Evolutionary conservation across 1,140 invertebrate species (phyloP), one percentile per base, ranked within the genome.

Genomic region (Nomia melanderi): DNA sequence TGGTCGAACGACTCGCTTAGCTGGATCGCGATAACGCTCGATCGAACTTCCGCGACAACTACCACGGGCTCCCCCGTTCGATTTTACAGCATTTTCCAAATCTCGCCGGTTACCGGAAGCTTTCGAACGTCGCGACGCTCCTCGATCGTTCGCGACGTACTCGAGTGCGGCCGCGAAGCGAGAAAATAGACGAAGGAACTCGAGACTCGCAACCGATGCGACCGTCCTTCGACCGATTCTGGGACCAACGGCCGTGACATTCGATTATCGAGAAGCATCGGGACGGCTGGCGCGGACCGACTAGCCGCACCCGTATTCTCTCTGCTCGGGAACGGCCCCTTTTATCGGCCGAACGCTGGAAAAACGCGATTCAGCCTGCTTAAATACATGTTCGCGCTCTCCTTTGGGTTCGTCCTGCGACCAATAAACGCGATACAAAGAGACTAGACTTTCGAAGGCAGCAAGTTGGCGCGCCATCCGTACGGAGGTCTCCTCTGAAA

Each of bases 191-290:
- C 1, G 6, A 57, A 47, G 14, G n/a, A 6, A 12, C 0, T 9
- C 1, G 25, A 11, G 25, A 39, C 47, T 44, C 17, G 39, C 54
- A 50, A 77, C 33, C 65, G 54, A 64, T 54, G 72, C 72, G 77
- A 50, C 41, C 23, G 62, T 57, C 57, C 47, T 72, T 36, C 41
- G 27, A 59, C 17, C 62, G 29, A 69, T 20, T 2, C 14, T 14
- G 12, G 62, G 54, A n/a, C n/a, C n/a, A 66, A 63, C 75, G 66
- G 63, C 39, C 66, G 62, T 72, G 74, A 81, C 81, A 63, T 77
- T 84, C 77, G 76, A 81, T 84, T 81, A 85, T 77, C 60, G 73
- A 54, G 31, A 82, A 74, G 67, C 54, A 71, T 39, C 50, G 33
- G 14, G 47, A 64, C 44, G 50, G 54, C 41, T 60, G 36, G 31